phyloP scores from a whole-genome alignment of 2,888 invertebrate species.

The Trichacis sp. region DNA sequence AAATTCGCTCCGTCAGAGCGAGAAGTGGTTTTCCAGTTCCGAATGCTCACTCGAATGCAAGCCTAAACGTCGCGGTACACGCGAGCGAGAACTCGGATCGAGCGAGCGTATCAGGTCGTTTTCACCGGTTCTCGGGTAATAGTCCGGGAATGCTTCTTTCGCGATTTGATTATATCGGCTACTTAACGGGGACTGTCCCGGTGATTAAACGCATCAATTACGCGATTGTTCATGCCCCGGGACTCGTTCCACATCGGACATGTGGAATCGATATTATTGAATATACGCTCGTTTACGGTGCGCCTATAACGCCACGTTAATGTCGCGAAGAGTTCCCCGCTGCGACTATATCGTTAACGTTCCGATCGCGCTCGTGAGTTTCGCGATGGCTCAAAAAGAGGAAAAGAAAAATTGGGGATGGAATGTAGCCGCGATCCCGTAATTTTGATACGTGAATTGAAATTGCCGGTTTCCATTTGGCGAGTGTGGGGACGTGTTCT shows the following conservation, averaged over 20 bases:
- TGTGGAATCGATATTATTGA: slow-evolving; percentile 12
- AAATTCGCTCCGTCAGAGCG: neutral
- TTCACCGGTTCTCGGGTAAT: slow-evolving; percentile 6
- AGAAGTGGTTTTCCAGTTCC: neutral
- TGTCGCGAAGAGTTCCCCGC: slow-evolving; percentile 1
- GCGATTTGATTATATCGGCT: neutral
- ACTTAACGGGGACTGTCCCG: slow-evolving; percentile 10
- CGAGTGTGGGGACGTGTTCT: too few species aligned
- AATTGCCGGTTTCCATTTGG: too few species aligned
- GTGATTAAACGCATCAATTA: slow-evolving; percentile 19
- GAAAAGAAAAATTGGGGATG: neutral
- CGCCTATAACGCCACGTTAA: slow-evolving; percentile 4
- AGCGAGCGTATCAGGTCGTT: slow-evolving; percentile 5
- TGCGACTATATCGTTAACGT: neutral
- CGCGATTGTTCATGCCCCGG: slow-evolving; percentile 10
- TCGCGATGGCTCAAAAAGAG: neutral
- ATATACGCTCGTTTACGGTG: slow-evolving; percentile 7
- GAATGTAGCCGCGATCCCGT: too few species aligned
- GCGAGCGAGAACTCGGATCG: neutral
- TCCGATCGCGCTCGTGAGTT: neutral
- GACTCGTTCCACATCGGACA: slow-evolving; percentile 4
- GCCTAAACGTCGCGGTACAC: neutral
- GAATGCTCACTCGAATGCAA: neutral
- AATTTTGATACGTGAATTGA: neutral
- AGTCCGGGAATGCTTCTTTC: neutral